Conservation (phyloP, 1,140 invertebrate genomes). For the Phenacoccus solenopsis region DNA sequence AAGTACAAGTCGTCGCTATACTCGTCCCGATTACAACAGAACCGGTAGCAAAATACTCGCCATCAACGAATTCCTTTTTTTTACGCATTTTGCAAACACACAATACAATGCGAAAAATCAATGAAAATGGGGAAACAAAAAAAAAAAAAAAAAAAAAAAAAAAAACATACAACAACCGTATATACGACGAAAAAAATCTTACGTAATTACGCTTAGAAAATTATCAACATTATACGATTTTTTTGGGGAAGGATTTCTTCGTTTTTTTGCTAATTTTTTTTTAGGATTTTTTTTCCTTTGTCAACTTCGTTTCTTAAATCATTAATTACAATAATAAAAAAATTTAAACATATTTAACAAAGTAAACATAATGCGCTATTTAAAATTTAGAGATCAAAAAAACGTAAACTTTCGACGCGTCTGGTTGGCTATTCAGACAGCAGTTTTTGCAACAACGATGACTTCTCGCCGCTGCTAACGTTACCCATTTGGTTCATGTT, state of each 20-base stretch:
- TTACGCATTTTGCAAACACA: neutral
- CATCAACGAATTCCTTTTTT: no score
- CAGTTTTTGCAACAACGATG: conserved; percentile 60
- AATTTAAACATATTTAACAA: neutral
- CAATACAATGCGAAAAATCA: no score
- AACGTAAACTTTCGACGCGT: neutral
- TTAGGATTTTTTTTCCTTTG: no score
- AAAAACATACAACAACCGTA: neutral
- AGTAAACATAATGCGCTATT: neutral
- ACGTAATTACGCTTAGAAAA: neutral
- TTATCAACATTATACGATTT: neutral
- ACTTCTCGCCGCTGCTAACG: conserved; percentile 44
- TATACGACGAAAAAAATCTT: neutral
- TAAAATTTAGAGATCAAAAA: neutral
- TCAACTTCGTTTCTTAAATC: no score
- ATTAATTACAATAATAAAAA: neutral
- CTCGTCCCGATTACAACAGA: neutral
- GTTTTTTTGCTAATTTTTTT: no score
- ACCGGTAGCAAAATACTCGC: neutral
- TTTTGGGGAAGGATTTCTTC: no score
- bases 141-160: conserved; percentile 4
- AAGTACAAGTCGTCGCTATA: neutral
- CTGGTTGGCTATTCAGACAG: conserved; percentile 50
- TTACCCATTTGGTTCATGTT: conserved; percentile 1
- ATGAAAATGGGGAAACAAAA: no score